A percentile compares a stretch with the other conserved stretches of the same genome.
Conservation (phyloP, 2,888 invertebrate genomes). For the Microctonus hyperodae region DNA sequence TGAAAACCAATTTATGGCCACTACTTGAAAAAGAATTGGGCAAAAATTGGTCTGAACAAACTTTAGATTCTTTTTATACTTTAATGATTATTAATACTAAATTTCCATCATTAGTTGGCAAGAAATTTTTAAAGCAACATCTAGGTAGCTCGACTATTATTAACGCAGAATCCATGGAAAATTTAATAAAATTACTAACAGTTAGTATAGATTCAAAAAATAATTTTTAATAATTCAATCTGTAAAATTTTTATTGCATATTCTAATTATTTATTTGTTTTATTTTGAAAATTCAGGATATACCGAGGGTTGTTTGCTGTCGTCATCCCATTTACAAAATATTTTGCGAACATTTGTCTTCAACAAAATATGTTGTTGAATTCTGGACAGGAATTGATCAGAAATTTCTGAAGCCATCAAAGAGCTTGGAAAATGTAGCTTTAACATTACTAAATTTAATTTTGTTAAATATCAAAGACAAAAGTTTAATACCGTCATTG, state of each 20-base stretch:
- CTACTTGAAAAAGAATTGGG: conserved; percentile 68
- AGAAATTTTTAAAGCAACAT: conserved; percentile 66
- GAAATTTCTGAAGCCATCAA: conserved; percentile 65
- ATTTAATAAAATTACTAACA: conserved; percentile 70
- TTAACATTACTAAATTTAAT: conserved; percentile 69
- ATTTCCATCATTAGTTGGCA: conserved; percentile 66
- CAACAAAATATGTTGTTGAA: conserved; percentile 64
- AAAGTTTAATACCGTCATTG: conserved; percentile 67
- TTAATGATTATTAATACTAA: conserved; percentile 65
- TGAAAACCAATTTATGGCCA: conserved; percentile 69
- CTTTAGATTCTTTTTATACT: conserved; percentile 72
- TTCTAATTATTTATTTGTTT: too few species aligned
- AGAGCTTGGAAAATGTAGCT: conserved; percentile 69
- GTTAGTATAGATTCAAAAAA: conserved; percentile 62
- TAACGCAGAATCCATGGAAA: conserved; percentile 67
- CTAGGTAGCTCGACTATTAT: conserved; percentile 69
- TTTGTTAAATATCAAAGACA: conserved; percentile 65
- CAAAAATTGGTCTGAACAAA: conserved; percentile 71
- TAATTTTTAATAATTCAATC: conserved; percentile 29
- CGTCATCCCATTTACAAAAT: conserved; percentile 73
- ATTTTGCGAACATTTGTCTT: conserved; percentile 67
- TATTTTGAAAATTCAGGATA: conserved; percentile 64
- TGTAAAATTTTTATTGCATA: too few species aligned
- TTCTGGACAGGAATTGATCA: conserved; percentile 69
- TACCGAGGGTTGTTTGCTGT: conserved; percentile 67